Percentiles rank a stretch among this genome's conserved stretches.
Conservation (phyloP, 2,113 vertebrate genomes). For the Psophia crepitans region DNA sequence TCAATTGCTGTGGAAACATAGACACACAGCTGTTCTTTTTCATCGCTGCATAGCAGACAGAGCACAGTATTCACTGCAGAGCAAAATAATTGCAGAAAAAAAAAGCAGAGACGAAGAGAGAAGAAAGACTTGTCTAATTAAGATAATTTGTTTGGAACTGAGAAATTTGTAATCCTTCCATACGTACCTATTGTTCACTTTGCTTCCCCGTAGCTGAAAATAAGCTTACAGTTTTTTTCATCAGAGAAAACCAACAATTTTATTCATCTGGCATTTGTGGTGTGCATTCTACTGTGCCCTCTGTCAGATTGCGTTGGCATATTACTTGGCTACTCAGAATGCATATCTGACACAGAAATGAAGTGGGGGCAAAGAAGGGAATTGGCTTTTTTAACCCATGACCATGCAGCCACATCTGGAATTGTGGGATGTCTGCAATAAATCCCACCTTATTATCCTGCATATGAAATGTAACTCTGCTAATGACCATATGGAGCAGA, state of each 20-base stretch:
- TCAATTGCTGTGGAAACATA: background rate
- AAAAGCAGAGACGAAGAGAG: background rate
- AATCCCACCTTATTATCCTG: slow-evolving; percentile 53
- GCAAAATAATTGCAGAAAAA: slow-evolving; percentile 45
- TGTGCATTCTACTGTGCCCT: background rate
- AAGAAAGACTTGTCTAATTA: slow-evolving; percentile 46
- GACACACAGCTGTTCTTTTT: slow-evolving; percentile 16
- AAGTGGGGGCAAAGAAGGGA: background rate
- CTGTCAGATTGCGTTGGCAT: background rate
- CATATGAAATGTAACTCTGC: slow-evolving; percentile 28
- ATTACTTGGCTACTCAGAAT: background rate
- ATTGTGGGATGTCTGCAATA: slow-evolving; percentile 4
- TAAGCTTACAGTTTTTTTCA: slow-evolving; percentile 26
- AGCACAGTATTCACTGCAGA: slow-evolving; percentile 1
- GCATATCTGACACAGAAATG: background rate
- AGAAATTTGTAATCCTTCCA: slow-evolving; percentile 27
- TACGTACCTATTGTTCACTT: slow-evolving; percentile 6
- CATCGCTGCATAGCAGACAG: background rate
- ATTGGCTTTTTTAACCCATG: slow-evolving; percentile 24
- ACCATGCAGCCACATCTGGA: slow-evolving; percentile 13
- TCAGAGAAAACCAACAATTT: slow-evolving; percentile 2
- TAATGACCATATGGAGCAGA: slow-evolving; percentile 60
- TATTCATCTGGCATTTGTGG: slow-evolving; percentile 30
- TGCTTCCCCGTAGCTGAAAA: background rate
- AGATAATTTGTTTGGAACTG: slow-evolving; percentile 58